Percentiles rank a stretch among this genome's conserved stretches.
Conservation (phyloP, 2,797 vertebrate species). For the Momotus momota region DNA sequence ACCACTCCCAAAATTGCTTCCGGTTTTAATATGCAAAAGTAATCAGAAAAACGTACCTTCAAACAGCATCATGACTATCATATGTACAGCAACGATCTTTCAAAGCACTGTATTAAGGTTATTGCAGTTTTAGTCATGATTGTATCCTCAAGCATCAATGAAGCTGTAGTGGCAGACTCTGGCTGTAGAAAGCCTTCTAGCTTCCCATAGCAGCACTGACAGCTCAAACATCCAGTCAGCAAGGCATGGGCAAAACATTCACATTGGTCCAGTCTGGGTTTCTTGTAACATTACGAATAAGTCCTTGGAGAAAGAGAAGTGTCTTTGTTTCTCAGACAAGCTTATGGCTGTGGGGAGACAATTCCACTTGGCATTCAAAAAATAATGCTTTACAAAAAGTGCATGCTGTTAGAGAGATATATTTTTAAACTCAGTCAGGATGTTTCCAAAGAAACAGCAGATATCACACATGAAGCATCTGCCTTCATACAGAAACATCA, state of each 20-base stretch:
- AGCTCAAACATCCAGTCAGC: neutral
- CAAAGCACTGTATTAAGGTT: neutral
- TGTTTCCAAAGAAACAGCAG: neutral
- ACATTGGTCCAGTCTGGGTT: neutral
- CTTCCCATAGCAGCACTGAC: neutral
- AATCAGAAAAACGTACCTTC: neutral
- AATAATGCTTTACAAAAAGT: neutral
- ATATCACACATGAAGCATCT: neutral
- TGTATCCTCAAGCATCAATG: neutral
- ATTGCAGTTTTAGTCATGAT: neutral
- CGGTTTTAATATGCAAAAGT: neutral
- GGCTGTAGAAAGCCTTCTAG: neutral
- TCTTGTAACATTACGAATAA: neutral
- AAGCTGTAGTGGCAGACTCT: neutral
- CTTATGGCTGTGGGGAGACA: neutral
- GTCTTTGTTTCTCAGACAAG: neutral
- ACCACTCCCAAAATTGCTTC: neutral
- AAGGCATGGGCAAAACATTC: neutral
- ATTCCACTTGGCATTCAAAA: neutral
- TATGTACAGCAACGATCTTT: neutral
- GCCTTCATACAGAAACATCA: neutral
- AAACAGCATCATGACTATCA: accelerated
- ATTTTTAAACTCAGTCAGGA: neutral
- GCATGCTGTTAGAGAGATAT: neutral
- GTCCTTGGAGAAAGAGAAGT: neutral